Base-by-base conservation (phyloP, 2,888 invertebrate species). In the Coecobrya sp. region DNA sequence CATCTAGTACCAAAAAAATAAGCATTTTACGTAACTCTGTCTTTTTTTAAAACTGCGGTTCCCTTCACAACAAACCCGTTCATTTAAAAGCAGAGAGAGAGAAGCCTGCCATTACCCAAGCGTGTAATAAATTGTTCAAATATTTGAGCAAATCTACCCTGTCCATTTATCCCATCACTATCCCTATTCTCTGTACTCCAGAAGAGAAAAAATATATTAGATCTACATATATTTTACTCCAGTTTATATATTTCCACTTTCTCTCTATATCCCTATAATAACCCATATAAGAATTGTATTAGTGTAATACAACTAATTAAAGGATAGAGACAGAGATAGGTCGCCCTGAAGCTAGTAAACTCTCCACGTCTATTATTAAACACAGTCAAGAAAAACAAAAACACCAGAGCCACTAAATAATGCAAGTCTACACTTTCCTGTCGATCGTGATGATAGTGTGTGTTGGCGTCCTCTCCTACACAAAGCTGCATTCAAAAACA, bases 241-340 rank as follows among this genome's bases (percentile, higher is more conserved):
- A 55, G n/a, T 5, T 7, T 55, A 25, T 62, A 62, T 22, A 62
- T 4, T 27, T 25, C 55, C 55, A 55, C 3, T 55, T 19, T 55
- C 11, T 13, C 49, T 59, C 59, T 59, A 8, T 4, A n/a, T 59
- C 16, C 16, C 16, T n/a, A n/a, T n/a, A n/a, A 22, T 25, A 25
- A 5, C 25, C 11, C 27, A 22, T 49, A 52, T 55, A 55, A 55
- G 30, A 86, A 86, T 86, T 86, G 45, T 30, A 55, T 49, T 52
- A 86, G 70, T 27, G 70, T 73, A 55, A 73, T 86, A 52, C 27
- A 70, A 19, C 73, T 86, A 86, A 86, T 86, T 70, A 70, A 27
- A 25, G 86, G 65, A 85, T 27, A 86, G 25, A 45, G 68, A 85
- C 3, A 36, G 36, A 36, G 36, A 36, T 2, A 36, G 36, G 79